A percentile compares a stretch with the other conserved stretches of the same genome.
phyloP scores from a whole-genome alignment of 2,888 invertebrate genomes.

The Drosophila quinaria region DNA sequence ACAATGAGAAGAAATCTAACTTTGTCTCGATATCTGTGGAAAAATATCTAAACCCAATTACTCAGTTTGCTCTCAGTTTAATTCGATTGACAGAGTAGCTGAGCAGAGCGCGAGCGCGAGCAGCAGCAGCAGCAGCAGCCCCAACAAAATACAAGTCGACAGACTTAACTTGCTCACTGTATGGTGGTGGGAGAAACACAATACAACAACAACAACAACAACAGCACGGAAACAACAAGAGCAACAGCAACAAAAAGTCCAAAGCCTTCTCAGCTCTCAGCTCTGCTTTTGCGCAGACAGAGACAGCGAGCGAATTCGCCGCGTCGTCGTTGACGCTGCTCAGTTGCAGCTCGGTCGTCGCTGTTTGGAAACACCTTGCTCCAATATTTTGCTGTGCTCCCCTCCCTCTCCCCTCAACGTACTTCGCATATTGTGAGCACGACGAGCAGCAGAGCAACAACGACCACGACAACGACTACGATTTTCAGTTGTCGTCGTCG shows the following conservation, averaged over 20 bases:
- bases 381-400: conserved; percentile 66
- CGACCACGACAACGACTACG: conserved; percentile 33
- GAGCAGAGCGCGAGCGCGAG: conserved; percentile 58
- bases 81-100: conserved; percentile 69
- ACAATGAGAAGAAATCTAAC: conserved; percentile 59
- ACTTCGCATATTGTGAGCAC: conserved; percentile 21
- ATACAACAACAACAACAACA: conserved; percentile 26
- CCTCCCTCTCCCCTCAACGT: background rate
- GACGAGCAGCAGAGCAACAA: conserved; percentile 27
- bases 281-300: conserved; percentile 72
- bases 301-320: conserved; percentile 63
- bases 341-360: conserved; percentile 47
- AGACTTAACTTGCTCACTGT: conserved; percentile 62
- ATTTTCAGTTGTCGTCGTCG: conserved; percentile 42
- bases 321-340: conserved; percentile 35
- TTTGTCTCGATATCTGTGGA: conserved; percentile 75
- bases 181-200: conserved; percentile 63
- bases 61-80: conserved; percentile 79
- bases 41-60: conserved; percentile 84
- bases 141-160: conserved; percentile 57
- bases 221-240: conserved; percentile 30
- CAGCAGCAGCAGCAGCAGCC: conserved; percentile 43
- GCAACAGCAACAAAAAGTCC: conserved; percentile 35
- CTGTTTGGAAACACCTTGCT: conserved; percentile 80
- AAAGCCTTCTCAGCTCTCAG: conserved; percentile 58